Percentiles rank a stretch among this genome's conserved stretches.
Conservation (phyloP, 2,113 vertebrate species). For the Origma solitaria region DNA sequence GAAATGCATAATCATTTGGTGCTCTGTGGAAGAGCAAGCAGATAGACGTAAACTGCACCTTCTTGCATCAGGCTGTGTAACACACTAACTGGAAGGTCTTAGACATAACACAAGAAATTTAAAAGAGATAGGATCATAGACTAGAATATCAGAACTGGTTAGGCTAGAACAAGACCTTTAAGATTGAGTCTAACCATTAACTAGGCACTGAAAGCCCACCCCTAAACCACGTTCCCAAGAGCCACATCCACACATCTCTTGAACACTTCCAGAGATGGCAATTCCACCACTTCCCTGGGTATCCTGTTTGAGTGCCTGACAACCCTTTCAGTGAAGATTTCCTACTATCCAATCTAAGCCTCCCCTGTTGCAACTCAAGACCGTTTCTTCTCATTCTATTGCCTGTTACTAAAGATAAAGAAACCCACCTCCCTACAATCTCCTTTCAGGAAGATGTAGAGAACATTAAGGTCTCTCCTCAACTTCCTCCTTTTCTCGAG, state of each 20-base stretch:
- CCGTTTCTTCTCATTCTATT: neutral
- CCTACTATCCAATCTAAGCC: neutral
- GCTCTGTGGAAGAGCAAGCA: neutral
- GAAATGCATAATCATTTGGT: neutral
- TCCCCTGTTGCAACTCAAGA: neutral
- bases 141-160: neutral
- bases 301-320: neutral
- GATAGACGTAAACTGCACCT: neutral
- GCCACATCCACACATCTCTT: neutral
- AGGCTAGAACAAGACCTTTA: neutral
- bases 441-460: fast-evolving
- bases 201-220: neutral
- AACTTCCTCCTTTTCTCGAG: neutral
- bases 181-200: neutral
- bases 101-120: neutral
- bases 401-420: neutral
- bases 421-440: neutral
- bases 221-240: neutral
- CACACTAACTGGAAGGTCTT: neutral
- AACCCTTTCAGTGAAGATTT: neutral
- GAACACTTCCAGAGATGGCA: neutral
- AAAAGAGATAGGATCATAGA: neutral
- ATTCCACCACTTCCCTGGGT: neutral
- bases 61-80: neutral
- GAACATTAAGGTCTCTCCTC: no score